phyloP scores from a whole-genome alignment of 1,140 invertebrate genomes.

The Portunus trituberculatus region DNA sequence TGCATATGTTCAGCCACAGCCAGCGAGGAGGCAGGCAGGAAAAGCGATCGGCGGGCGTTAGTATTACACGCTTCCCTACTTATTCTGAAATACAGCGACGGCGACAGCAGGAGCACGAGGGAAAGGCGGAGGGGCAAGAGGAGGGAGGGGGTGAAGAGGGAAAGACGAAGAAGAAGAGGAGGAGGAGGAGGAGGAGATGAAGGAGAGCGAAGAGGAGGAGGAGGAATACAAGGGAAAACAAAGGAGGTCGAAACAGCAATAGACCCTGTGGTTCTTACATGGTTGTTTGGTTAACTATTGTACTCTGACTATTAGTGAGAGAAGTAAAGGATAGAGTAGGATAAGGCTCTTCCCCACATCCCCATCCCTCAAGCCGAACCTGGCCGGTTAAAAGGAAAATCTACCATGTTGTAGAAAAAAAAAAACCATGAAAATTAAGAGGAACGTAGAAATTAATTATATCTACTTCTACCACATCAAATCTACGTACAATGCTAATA shows the following conservation, averaged over 20 bases:
- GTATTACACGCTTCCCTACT: neutral
- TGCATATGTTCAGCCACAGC: neutral
- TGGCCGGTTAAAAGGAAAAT: too few relatives aligned
- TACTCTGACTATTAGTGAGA: neutral
- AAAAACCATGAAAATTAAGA: too few relatives aligned
- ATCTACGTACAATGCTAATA: too few relatives aligned
- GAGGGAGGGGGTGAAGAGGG: too few relatives aligned
- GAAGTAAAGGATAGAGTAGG: neutral
- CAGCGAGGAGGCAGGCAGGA: neutral
- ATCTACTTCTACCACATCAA: too few relatives aligned
- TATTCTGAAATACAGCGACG: conserved; percentile 2
- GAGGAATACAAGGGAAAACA: neutral
- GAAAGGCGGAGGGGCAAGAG: neutral
- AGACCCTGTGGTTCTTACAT: too few relatives aligned
- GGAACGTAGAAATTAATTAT: too few relatives aligned
- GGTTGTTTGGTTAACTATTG: too few relatives aligned
- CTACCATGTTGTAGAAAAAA: too few relatives aligned
- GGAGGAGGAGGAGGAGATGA: neutral
- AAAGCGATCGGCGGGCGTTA: neutral
- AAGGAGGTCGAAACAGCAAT: neutral
- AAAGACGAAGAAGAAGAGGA: neutral
- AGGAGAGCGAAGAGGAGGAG: neutral
- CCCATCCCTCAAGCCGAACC: too few relatives aligned
- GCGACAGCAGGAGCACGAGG: neutral
- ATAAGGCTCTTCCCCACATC: too few relatives aligned